Evolutionary conservation across 35 echinoderm and acorn worm species (phyloP), one percentile per base, ranked within the genome.

Genomic region (Lytechinus pictus): DNA sequence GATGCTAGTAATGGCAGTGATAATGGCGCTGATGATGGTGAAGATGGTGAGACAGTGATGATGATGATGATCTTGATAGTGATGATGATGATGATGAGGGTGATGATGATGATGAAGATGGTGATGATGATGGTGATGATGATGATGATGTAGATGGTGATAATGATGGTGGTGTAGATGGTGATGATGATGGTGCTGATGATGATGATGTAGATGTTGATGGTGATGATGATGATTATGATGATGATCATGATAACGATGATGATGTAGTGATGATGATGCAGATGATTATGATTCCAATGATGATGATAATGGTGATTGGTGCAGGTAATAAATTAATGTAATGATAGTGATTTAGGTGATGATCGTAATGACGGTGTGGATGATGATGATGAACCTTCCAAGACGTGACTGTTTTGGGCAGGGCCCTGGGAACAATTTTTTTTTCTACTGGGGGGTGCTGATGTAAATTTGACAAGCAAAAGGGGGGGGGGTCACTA

Each of bases 211-310:
- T 0, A 5, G 91, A 55, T 92, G 91, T 54, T 92, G 91, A 92
- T 54, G 91, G 54, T 92, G 91, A 92, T 92, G 51, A 54, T 54
- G 8, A 0, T 92, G 54, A 92, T 92, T 5, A 92, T 92, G 53
- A 54, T 19, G 53, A 1, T 54, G 91, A 92, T 92, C 27, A 92
- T 92, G 91, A 52, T 92, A n/a, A n/a, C n/a, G 91, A 52, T 33
- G 91, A 9, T 92, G 91, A 52, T 92, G 28, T n/a, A n/a, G 52
- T 11, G 91, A 92, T 52, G 91, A 92, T 92, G 91, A 92, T 92
- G 29, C 0, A 1, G 86, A 87, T 87, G 86, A 44, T 87, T 1
- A 44, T n/a, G n/a, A n/a, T n/a, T n/a, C n/a, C n/a, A n/a, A 92
- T 28, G 91, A 28, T 28, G 9, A 88, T 88, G 9, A 28, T 88